Conservation (phyloP, 2,113 vertebrate genomes). For the Siphamia tubifer region DNA sequence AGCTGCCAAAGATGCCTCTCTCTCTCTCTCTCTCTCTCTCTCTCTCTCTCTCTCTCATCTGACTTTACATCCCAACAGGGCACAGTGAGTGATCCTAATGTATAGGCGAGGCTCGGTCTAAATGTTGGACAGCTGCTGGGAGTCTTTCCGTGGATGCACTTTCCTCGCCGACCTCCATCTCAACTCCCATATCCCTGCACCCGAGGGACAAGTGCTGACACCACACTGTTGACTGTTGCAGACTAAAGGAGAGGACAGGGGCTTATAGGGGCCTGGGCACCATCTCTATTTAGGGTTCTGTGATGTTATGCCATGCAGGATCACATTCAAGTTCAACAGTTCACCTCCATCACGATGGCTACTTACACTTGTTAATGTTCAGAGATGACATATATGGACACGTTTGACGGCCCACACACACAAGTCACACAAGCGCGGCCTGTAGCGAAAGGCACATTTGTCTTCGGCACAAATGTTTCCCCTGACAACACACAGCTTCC, state of each 20-base stretch:
- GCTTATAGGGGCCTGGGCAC: constrained; percentile 18
- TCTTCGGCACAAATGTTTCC: constrained; percentile 71
- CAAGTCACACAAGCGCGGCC: constrained; percentile 47
- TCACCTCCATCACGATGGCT: constrained; percentile 54
- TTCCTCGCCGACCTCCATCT: constrained; percentile 69
- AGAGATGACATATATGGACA: constrained; percentile 60
- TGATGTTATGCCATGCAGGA: constrained; percentile 55
- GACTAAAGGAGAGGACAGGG: constrained; percentile 3
- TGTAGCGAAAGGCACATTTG: constrained; percentile 48
- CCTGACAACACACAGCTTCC: constrained; percentile 46
- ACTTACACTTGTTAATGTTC: constrained; percentile 54
- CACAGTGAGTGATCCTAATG: constrained; percentile 74
- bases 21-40: no score
- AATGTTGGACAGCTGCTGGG: constrained; percentile 74
- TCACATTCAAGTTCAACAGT: constrained; percentile 82
- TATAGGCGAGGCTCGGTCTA: constrained; percentile 28
- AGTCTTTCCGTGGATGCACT: constrained; percentile 73
- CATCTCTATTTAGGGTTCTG: constrained; percentile 65
- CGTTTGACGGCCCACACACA: constrained; percentile 56
- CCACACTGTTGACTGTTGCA: constrained; percentile 54
- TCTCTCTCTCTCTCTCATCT: constrained; percentile 70
- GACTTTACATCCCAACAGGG: constrained; percentile 67
- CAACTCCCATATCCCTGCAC: constrained; percentile 68
- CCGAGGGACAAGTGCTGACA: constrained; percentile 64
- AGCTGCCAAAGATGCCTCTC: constrained; percentile 76